A percentile compares a stretch with the other conserved stretches of the same genome.
Conservation (phyloP, 2,113 vertebrate species). For the Columba livia region DNA sequence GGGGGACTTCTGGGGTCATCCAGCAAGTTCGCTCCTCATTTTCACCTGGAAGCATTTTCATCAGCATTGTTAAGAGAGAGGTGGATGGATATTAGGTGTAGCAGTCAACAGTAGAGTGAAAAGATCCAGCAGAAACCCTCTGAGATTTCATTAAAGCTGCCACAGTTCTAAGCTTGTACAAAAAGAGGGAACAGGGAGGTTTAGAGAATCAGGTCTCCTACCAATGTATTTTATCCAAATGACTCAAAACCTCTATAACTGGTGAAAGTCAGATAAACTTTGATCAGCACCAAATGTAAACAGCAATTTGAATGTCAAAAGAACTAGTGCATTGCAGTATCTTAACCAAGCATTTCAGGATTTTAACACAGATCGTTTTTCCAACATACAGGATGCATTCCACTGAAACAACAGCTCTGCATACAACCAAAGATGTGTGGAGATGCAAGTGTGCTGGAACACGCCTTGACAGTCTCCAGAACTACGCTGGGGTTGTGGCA, state of each 20-base stretch:
- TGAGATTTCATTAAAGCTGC: not conserved
- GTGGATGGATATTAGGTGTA: not conserved
- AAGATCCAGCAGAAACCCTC: slow-evolving; percentile 20
- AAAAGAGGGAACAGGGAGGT: not conserved
- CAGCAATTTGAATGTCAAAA: slow-evolving; percentile 55
- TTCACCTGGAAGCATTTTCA: slow-evolving; percentile 34
- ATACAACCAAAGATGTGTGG: rapidly evolving
- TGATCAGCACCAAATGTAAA: slow-evolving; percentile 73
- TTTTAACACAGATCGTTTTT: not conserved
- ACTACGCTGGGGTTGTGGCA: not conserved
- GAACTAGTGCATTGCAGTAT: slow-evolving; percentile 18
- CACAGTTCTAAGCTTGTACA: not conserved
- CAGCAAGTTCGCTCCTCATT: slow-evolving; percentile 7
- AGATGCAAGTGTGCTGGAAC: not conserved
- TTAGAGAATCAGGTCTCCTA: slow-evolving; percentile 1
- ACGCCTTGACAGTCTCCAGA: not conserved
- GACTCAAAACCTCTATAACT: slow-evolving; percentile 73
- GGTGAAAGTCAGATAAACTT: slow-evolving; percentile 72
- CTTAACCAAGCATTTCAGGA: slow-evolving; percentile 35
- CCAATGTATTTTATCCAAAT: slow-evolving; percentile 62
- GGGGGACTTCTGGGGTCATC: not conserved
- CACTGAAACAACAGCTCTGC: not conserved
- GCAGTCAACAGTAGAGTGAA: not conserved
- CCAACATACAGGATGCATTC: not conserved
- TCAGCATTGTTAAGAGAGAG: not conserved